A percentile compares a stretch with the other conserved stretches of the same genome.
Evolutionary conservation across 2,113 vertebrate genomes (phyloP).

Genomic region (Panthera leo): DNA sequence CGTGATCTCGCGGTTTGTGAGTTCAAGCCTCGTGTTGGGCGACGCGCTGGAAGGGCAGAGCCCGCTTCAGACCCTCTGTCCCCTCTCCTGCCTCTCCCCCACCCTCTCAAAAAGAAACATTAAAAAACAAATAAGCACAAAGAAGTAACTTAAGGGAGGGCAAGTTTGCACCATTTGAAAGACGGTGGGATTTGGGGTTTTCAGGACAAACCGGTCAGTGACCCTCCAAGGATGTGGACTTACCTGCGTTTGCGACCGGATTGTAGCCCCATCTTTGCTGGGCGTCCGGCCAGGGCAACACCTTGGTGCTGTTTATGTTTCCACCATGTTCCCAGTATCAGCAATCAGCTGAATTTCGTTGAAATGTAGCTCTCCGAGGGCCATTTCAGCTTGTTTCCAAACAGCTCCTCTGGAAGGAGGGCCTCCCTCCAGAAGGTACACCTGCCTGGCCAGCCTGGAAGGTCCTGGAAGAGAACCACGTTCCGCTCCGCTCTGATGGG

Average conservation of each 20-base stretch:
- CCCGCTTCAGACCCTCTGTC: too few relatives aligned
- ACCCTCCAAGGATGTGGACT: accelerated
- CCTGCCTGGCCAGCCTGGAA: not conserved
- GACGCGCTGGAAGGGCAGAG: too few relatives aligned
- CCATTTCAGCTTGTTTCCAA: not conserved
- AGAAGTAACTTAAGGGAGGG: not conserved
- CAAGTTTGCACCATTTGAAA: accelerated
- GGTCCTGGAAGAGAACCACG: accelerated
- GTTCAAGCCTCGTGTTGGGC: too few relatives aligned
- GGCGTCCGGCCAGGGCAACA: accelerated
- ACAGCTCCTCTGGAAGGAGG: accelerated
- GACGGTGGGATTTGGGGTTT: accelerated
- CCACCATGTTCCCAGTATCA: not conserved
- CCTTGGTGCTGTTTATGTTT: accelerated
- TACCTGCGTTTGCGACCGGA: accelerated
- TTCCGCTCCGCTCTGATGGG: accelerated
- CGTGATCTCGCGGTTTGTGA: too few relatives aligned
- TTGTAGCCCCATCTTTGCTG: accelerated
- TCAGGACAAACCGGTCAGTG: accelerated
- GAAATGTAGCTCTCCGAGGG: not conserved
- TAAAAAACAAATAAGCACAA: too few relatives aligned
- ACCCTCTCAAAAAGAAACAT: too few relatives aligned
- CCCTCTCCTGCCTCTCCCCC: too few relatives aligned
- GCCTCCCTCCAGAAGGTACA: too few relatives aligned
- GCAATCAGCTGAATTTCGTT: not conserved